Conservation (phyloP, 2,888 invertebrate species). For the Cryptocephalus moraei region DNA sequence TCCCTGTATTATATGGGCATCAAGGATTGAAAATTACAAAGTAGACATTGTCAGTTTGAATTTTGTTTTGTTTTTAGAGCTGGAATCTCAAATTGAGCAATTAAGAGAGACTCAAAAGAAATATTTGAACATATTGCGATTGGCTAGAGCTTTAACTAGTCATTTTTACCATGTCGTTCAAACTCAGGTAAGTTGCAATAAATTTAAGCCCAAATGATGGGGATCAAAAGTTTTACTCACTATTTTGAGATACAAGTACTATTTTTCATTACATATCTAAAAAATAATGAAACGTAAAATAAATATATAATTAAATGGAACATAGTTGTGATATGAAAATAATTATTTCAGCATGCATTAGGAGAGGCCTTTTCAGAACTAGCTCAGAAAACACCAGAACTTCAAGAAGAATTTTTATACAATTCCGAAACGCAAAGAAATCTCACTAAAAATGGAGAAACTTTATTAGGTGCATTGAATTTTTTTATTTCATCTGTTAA, state of each 20-base stretch:
- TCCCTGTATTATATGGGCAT: too few relatives aligned
- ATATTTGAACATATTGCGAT: conserved; percentile 76
- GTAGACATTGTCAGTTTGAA: too few relatives aligned
- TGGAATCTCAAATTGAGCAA: conserved; percentile 89
- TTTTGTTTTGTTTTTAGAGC: conserved; percentile 48
- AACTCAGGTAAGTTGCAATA: conserved; percentile 46
- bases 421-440: conserved; percentile 94
- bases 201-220: neutral
- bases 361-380: conserved; percentile 92
- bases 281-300: too few relatives aligned
- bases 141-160: conserved; percentile 74
- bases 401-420: conserved; percentile 89
- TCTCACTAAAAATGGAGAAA: conserved; percentile 87
- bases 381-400: conserved; percentile 90
- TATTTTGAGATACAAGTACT: too few relatives aligned
- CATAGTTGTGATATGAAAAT: too few relatives aligned
- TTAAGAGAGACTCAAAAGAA: conserved; percentile 90
- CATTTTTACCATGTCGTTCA: conserved; percentile 83
- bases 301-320: neutral
- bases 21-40: too few relatives aligned
- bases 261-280: too few relatives aligned
- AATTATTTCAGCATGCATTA: conserved; percentile 59
- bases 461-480: conserved; percentile 82
- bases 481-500: conserved; percentile 94
- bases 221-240: neutral